Percentiles rank a stretch among this genome's conserved stretches.
These are phyloP conservation scores for Tyrannus savana DNA, from an alignment of 2,113 vertebrate species.

Conservation along the genomic window DNA sequence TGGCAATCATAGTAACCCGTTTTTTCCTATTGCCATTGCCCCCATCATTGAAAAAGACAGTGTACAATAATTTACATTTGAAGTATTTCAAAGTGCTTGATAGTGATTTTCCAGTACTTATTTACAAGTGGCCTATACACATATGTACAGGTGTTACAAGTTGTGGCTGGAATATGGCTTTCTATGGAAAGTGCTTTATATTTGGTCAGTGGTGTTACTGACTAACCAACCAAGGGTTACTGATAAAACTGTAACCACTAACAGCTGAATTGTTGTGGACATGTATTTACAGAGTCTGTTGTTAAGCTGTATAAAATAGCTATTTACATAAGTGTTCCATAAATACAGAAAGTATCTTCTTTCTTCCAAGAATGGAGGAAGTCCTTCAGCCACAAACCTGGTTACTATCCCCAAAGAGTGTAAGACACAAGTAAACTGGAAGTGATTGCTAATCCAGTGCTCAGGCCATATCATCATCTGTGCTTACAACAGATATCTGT, in stretches of 20 bases:
- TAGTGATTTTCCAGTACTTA: constrained; percentile 82
- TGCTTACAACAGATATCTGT: constrained; percentile 98
- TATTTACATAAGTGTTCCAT: constrained; percentile 74
- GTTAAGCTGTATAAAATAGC: constrained; percentile 76
- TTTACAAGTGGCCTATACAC: constrained; percentile 87
- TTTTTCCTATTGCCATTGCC: constrained; percentile 86
- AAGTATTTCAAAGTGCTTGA: constrained; percentile 94
- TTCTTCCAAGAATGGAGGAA: constrained; percentile 84
- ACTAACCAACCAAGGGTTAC: constrained; percentile 70
- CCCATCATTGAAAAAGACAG: constrained; percentile 87
- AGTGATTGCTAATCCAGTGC: constrained; percentile 32
- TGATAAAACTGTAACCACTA: constrained; percentile 73
- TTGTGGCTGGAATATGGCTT: constrained; percentile 82
- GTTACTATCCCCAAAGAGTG: constrained; percentile 73
- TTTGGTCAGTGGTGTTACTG: constrained; percentile 77
- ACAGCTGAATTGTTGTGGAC: constrained; percentile 80
- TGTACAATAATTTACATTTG: constrained; percentile 90
- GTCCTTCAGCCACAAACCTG: constrained; percentile 78
- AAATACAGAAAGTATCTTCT: constrained; percentile 68
- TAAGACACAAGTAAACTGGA: constrained; percentile 66
- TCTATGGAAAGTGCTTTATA: constrained; percentile 82
- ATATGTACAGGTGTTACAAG: constrained; percentile 86
- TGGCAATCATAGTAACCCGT: constrained; percentile 85
- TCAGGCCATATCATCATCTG: constrained; percentile 94
- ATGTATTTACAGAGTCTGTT: constrained; percentile 71